A percentile compares a stretch with the other conserved stretches of the same genome.
Evolutionary conservation across 1,140 invertebrate genomes (phyloP).

Genomic region (Drosophila asahinai): DNA sequence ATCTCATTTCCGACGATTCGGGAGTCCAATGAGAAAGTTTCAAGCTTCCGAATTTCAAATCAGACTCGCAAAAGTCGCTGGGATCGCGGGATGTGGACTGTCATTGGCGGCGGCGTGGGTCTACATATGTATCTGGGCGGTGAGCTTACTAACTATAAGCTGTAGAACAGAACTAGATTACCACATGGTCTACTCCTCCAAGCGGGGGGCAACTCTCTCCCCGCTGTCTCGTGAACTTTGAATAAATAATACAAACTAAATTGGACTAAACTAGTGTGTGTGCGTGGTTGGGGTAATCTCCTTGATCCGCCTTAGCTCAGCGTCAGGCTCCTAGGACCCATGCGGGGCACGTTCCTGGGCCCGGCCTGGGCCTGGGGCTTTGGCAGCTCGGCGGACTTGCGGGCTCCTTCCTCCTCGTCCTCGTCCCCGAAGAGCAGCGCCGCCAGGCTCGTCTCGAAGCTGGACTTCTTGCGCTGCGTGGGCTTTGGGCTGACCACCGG

Average conservation of each 20-base stretch:
- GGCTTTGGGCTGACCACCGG: constrained; percentile 34
- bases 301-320: constrained; percentile 40
- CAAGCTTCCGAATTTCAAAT: constrained; percentile 63
- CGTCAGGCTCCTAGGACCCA: constrained; percentile 75
- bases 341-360: constrained; percentile 71
- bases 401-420: constrained; percentile 66
- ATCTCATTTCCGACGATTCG: constrained; percentile 75
- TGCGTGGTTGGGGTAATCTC: constrained; percentile 10
- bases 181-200: constrained; percentile 49
- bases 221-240: constrained; percentile 40
- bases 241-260: constrained; percentile 77
- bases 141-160: constrained; percentile 56
- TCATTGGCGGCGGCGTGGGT: constrained; percentile 45
- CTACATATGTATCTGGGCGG: constrained; percentile 30
- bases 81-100: constrained; percentile 15
- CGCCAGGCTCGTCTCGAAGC: constrained; percentile 79
- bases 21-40: constrained; percentile 83
- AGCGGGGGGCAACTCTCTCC: constrained; percentile 12
- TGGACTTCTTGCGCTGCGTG: constrained; percentile 66
- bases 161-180: constrained; percentile 66
- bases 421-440: constrained; percentile 80
- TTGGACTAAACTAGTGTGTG: constrained; percentile 55
- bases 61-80: constrained; percentile 82
- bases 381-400: constrained; percentile 45
- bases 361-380: constrained; percentile 47